Evolutionary conservation across 2,797 vertebrate genomes (phyloP), one percentile per base, ranked within the genome.

Genomic region (Sebastes cheni): DNA sequence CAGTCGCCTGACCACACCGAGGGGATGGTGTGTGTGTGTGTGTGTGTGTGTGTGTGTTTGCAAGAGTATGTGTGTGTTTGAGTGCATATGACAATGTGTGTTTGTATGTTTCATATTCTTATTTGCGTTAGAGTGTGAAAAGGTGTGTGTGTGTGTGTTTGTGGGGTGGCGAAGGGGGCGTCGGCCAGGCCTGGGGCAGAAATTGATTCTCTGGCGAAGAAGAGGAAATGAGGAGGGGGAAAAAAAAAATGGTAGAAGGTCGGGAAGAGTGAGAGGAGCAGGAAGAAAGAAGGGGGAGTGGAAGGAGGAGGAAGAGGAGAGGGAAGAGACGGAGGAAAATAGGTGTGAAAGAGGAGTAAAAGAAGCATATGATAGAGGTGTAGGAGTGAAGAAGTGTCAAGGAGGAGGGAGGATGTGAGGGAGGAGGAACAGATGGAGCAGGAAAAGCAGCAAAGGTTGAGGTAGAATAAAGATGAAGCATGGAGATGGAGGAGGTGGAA

Each of bases 171-270:
- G 32, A 74, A 79, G 69, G 62, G 75, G 85, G 82, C 69, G 76
- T 85, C 58, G 79, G 86, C 80, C 80, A 79, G 84, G 92, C 92
- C 89, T 58, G 82, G 88, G 92, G 94, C 93, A 92, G 90, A 94
- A 95, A 95, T 93, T 95, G 94, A 95, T 94, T 94, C 91, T 89
- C 86, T 88, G 82, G 85, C 75, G 58, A 89, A 90, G 84, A 74
- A 90, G 87, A 94, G 94, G 93, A 95, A 95, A 96, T 94, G 92
- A 95, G 91, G 86, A 93, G 91, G 87, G 91, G 86, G 86, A 93
- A 94, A 94, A 94, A 94, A 94, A 91, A 94, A 93, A 94, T 94
- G 91, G 82, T 72, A 91, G 89, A 86, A 91, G 91, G 87, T 91
- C 79, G 42, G 39, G 20, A 84, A 79, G 80, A 82, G 72, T 60